These are phyloP conservation scores for Epistrophe eligans DNA, from an alignment of 2,888 invertebrate species.

Conservation along the genomic window DNA sequence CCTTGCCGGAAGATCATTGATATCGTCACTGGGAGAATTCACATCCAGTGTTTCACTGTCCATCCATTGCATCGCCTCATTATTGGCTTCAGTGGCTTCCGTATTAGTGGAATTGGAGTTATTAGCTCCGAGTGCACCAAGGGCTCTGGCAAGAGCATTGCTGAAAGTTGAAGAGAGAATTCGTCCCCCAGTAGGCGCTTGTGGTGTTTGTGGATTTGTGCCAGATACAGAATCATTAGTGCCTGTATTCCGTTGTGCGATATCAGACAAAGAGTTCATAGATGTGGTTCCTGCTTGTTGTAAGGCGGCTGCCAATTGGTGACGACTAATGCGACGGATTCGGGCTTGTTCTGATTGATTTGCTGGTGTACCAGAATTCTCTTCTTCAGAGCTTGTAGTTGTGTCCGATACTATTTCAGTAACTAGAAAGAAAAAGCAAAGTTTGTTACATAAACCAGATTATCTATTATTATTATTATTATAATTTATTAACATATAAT, in stretches of 20 bases:
- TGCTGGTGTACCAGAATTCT: conserved; percentile 78
- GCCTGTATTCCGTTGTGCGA: conserved; percentile 81
- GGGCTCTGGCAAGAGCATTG: conserved; percentile 90
- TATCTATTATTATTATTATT: no score
- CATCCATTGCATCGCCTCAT: conserved; percentile 76
- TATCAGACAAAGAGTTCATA: conserved; percentile 82
- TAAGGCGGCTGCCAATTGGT: conserved; percentile 82
- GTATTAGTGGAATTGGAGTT: conserved; percentile 39
- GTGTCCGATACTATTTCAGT: conserved; percentile 82
- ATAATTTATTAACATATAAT: no score
- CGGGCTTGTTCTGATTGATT: conserved; percentile 80
- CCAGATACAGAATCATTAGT: conserved; percentile 72
- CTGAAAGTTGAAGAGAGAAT: conserved; percentile 85
- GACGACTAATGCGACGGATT: conserved; percentile 83
- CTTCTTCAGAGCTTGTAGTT: conserved; percentile 83
- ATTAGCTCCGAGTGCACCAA: conserved; percentile 80
- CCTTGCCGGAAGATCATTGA: conserved; percentile 79
- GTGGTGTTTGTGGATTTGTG: conserved; percentile 66
- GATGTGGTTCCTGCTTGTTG: conserved; percentile 81
- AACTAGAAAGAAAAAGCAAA: conserved; percentile 72
- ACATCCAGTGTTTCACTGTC: conserved; percentile 75
- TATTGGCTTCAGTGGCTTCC: conserved; percentile 70
- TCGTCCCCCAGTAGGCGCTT: conserved; percentile 43
- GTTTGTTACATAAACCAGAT: no score
- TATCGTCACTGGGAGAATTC: conserved; percentile 65